Evolutionary conservation across 2,888 invertebrate species (phyloP), one percentile per base, ranked within the genome.

Genomic region (Ennomos erosarius): DNA sequence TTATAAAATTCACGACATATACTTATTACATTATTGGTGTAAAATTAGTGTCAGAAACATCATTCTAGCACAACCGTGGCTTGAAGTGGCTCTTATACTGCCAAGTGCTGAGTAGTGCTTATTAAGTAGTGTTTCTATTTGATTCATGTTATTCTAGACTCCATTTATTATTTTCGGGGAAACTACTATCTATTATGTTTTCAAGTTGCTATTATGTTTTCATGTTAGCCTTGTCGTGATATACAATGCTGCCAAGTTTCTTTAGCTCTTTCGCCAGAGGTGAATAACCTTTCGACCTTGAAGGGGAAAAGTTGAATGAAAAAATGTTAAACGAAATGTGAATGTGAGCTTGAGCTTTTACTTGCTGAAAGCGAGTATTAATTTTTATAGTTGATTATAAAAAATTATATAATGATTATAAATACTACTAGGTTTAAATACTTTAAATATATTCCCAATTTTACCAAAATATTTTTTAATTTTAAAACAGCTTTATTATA

Each of bases 241-340:
- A 75, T 63, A 35, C 40, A 47, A 62, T 73, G 66, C 26, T 4
- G 26, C 26, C 26, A 26, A 62, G 65, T 67, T 49, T 67, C 10
- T 65, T 64, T 37, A 62, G 58, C 49, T 59, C 35, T 46, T 38
- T 53, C 38, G 61, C 39, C 55, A 33, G 26, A 59, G 68, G 69
- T 76, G 63, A 70, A 75, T 67, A 61, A 67, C 62, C 68, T 70
- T 36, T 60, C 64, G 64, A 69, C 75, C 74, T 73, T 75, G 64
- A 65, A 26, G 56, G 26, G 5, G 26, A 26, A 54, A 36, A 10
- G 35, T 43, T 48, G 44, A 62, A 59, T 58, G 40, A 62, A 63
- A 47, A 33, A 38, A 55, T 68, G 66, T 58, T 63, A 62, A 61
- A 47, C 16, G 36, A 33, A 39, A 16, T 9, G 37, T 35, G 11